Evolutionary conservation across 2,797 vertebrate species (phyloP).

Genomic region (Pangasius larnaudii): DNA sequence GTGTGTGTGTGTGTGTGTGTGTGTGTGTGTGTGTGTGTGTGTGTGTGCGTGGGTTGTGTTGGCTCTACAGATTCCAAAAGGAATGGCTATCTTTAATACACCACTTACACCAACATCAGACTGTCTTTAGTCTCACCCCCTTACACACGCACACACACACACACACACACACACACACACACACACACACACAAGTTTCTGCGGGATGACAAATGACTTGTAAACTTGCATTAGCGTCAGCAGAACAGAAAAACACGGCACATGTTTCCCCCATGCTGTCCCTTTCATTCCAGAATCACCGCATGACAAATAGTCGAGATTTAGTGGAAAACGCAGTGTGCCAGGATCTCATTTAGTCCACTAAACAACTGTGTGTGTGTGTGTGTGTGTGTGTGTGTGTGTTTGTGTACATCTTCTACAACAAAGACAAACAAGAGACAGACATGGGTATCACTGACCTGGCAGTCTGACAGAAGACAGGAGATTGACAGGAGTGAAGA

Average conservation of each 20-base stretch:
- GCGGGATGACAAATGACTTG: slow-evolving; percentile 69
- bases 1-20: too few relatives aligned
- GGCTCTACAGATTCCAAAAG: slow-evolving; percentile 25
- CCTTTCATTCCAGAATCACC: slow-evolving; percentile 59
- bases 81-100: slow-evolving; percentile 59
- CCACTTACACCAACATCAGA: slow-evolving; percentile 51
- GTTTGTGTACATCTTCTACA: not conserved
- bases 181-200: slow-evolving; percentile 41
- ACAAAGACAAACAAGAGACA: slow-evolving; percentile 30
- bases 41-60: not conserved
- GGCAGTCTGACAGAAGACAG: slow-evolving; percentile 1
- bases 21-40: slow-evolving; percentile 29
- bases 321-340: slow-evolving; percentile 52
- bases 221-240: slow-evolving; percentile 71
- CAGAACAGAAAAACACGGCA: slow-evolving; percentile 56
- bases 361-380: slow-evolving; percentile 37
- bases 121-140: slow-evolving; percentile 34
- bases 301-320: slow-evolving; percentile 64
- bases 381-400: slow-evolving; percentile 11
- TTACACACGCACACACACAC: slow-evolving; percentile 37
- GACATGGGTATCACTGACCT: slow-evolving; percentile 23
- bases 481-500: slow-evolving; percentile 34
- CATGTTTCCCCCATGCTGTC: slow-evolving; percentile 59
- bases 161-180: slow-evolving; percentile 29
- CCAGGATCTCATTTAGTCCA: slow-evolving; percentile 62